A percentile compares a stretch with the other conserved stretches of the same genome.
phyloP scores from a whole-genome alignment of 1,140 invertebrate species.

The Lutraria rhynchaena region DNA sequence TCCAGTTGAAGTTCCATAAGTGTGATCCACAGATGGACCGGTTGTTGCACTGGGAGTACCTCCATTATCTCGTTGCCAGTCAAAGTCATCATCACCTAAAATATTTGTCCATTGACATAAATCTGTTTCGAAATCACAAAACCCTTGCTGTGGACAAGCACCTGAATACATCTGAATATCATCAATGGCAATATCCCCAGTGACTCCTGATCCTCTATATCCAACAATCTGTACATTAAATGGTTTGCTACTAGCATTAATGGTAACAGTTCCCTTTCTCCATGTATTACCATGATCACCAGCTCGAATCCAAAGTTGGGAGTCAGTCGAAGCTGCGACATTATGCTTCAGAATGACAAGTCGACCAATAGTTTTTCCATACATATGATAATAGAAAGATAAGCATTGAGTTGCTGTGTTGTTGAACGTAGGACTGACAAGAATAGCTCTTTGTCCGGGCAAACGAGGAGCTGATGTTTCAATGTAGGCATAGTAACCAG shows the following conservation, averaged over 20 bases:
- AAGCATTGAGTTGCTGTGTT: conserved; percentile 65
- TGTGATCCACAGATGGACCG: conserved; percentile 81
- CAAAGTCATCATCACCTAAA: conserved; percentile 72
- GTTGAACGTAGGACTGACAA: conserved; percentile 62
- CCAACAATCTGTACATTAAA: conserved; percentile 74
- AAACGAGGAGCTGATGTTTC: conserved; percentile 71
- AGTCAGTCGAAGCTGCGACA: conserved; percentile 46
- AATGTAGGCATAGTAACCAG: conserved; percentile 78
- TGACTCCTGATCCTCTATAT: conserved; percentile 65
- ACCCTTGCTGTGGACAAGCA: conserved; percentile 69
- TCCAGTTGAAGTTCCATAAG: conserved; percentile 65
- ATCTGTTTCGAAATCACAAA: conserved; percentile 77
- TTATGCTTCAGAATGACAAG: conserved; percentile 70
- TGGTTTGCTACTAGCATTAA: conserved; percentile 49
- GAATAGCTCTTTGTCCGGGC: conserved; percentile 66
- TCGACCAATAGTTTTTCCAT: conserved; percentile 83
- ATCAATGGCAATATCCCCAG: conserved; percentile 79
- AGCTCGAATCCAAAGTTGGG: conserved; percentile 80
- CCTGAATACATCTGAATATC: conserved; percentile 73
- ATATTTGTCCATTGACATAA: conserved; percentile 77
- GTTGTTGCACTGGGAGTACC: conserved; percentile 67
- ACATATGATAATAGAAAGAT: conserved; percentile 91
- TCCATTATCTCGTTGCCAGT: conserved; percentile 74
- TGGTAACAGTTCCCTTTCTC: conserved; percentile 81
- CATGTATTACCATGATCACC: conserved; percentile 89